Conservation (phyloP, 2,888 invertebrate species). For the Vandiemenella viatica region DNA sequence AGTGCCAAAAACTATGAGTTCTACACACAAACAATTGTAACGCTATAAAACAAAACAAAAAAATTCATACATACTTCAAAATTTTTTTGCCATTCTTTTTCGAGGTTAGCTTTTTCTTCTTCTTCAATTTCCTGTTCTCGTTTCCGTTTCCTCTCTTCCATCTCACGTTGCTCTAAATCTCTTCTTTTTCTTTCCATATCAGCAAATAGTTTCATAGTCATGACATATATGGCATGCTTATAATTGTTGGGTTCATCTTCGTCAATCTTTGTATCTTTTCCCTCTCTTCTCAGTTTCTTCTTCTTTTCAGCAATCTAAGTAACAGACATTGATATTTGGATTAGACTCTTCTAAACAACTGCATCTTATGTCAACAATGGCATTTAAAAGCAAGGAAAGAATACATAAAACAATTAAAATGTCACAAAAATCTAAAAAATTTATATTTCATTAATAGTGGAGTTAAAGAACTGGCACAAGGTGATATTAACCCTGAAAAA, state of each 20-base stretch:
- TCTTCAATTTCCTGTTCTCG: conserved; percentile 86
- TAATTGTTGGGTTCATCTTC: conserved; percentile 76
- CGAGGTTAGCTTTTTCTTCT: conserved; percentile 74
- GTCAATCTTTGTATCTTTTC: conserved; percentile 53
- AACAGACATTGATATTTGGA: conserved; percentile 5
- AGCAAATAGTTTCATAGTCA: conserved; percentile 94
- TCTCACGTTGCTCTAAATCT: conserved; percentile 74
- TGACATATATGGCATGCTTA: conserved; percentile 90
- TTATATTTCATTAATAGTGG: too few relatives aligned
- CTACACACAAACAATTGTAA: background rate
- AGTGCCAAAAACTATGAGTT: too few relatives aligned
- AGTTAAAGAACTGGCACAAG: too few relatives aligned
- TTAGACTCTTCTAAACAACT: too few relatives aligned
- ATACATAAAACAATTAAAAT: too few relatives aligned
- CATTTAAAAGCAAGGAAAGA: too few relatives aligned
- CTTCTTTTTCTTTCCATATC: conserved; percentile 87
- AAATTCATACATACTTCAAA: conserved; percentile 56
- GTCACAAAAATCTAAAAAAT: too few relatives aligned
- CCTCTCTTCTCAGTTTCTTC: conserved; percentile 87
- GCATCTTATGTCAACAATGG: too few relatives aligned
- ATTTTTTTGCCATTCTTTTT: conserved; percentile 96
- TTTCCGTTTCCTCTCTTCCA: conserved; percentile 86
- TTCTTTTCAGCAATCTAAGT: conserved; percentile 77
- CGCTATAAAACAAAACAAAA: background rate
- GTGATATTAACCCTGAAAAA: too few relatives aligned